These are phyloP conservation scores for Fragum sueziense DNA, from an alignment of 2,888 invertebrate genomes.

Conservation along the genomic window DNA sequence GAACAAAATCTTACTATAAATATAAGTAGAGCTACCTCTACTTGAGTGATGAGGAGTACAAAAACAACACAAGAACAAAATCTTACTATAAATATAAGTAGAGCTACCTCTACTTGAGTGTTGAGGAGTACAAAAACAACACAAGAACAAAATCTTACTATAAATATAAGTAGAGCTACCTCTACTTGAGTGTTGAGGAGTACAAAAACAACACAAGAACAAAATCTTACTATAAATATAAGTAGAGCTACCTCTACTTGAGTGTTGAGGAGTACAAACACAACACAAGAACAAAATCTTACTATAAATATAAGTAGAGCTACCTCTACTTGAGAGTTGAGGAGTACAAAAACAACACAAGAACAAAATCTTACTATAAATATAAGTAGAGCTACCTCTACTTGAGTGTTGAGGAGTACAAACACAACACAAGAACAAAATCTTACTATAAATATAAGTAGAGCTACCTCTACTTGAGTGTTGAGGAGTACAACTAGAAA, in stretches of 20 bases:
- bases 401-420: neutral
- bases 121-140: too few relatives aligned
- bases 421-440: neutral
- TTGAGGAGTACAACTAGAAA: neutral
- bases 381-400: neutral
- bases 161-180: neutral
- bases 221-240: conserved; percentile 5
- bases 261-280: conserved; percentile 36
- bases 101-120: conserved; percentile 1
- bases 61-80: too few relatives aligned
- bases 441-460: neutral
- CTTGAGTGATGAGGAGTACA: too few relatives aligned
- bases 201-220: neutral
- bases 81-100: conserved; percentile 14
- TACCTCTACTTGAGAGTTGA: conserved; percentile 54
- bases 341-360: conserved; percentile 15
- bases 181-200: neutral
- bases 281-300: neutral
- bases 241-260: conserved; percentile 52
- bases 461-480: neutral
- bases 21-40: conserved; percentile 50
- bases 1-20: neutral
- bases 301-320: conserved; percentile 29
- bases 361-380: neutral
- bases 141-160: neutral